Base-by-base conservation (phyloP, 2,888 invertebrate genomes). In the Acrocyrtus sp. region DNA sequence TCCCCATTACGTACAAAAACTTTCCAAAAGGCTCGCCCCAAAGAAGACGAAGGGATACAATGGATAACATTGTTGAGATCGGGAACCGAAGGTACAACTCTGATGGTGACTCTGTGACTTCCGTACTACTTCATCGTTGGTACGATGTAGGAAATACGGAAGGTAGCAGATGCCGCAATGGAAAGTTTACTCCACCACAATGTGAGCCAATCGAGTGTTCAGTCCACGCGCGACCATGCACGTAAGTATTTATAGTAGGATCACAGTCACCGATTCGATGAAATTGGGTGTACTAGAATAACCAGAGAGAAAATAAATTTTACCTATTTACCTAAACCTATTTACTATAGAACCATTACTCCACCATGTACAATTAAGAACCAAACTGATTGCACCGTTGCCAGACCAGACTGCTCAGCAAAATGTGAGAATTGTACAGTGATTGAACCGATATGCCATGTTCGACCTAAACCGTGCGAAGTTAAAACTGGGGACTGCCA, bases 391-490 rank as follows among this genome's bases (percentile, higher is more conserved):
- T 74, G 74, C 43, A 24, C 26, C 4, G 41, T 66, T 10, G 41
- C 17, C 2, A n/a, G 74, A 21, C 74, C 70, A 2, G 39, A 50
- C 5, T 74, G 74, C 19, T 22, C 62, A 2, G 75, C 75, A 0
- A 75, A 65, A 39, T 62, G 62, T 26, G 67, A 73, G 29, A 72
- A 72, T 39, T 72, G 66, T 21, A 72, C 66, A 0, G 65, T 66
- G 2, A 27, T 17, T 1, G 54, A 34, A 3, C 53, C 48, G n/a
- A n/a, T 17, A 8, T 73, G 67, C 15, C 29, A 21, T 4, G 70
- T 66, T 1, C 48, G 17, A 1, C 70, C 70, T n/a, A 54, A 75
- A 21, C 74, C 74, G 1, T 75, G 74, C 21, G 45, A 22, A 0
- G 74, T 75, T 0, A 56, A 17, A 15, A 41, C 50, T 2, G 27